phyloP scores from a whole-genome alignment of 2,888 invertebrate species.

The Ormyrus labotus region DNA sequence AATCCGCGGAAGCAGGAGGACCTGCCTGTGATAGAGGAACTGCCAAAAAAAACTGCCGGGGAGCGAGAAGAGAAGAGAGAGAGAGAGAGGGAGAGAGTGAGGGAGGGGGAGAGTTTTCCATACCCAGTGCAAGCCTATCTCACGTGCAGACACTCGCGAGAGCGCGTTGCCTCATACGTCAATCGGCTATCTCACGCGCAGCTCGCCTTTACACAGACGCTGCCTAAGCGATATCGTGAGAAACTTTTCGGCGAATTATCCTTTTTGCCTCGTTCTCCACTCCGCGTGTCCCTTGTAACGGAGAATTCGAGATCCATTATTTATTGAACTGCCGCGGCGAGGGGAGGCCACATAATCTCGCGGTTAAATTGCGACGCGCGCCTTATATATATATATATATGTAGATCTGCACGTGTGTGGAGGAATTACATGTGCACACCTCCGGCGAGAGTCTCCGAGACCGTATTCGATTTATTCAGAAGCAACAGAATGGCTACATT shows the following conservation, averaged over 20 bases:
- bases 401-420: neutral
- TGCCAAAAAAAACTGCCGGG: neutral
- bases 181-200: conserved; percentile 45
- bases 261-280: neutral
- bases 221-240: conserved; percentile 60
- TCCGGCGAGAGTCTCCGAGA: neutral
- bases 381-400: too few relatives aligned
- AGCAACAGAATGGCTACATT: neutral
- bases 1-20: neutral
- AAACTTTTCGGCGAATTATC: conserved; percentile 59
- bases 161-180: conserved; percentile 59
- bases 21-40: neutral
- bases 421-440: neutral
- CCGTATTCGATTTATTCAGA: neutral
- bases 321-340: conserved; percentile 29
- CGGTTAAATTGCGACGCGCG: conserved; percentile 24
- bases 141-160: conserved; percentile 3
- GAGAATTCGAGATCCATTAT: conserved; percentile 25
- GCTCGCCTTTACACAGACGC: neutral
- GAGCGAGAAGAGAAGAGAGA: neutral
- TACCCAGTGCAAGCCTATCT: neutral
- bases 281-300: neutral
- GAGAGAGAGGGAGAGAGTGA: neutral
- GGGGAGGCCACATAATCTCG: conserved; percentile 1
- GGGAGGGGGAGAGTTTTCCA: neutral